Base-by-base conservation (phyloP, 2,888 invertebrate genomes). In the Tortrix viridana region DNA sequence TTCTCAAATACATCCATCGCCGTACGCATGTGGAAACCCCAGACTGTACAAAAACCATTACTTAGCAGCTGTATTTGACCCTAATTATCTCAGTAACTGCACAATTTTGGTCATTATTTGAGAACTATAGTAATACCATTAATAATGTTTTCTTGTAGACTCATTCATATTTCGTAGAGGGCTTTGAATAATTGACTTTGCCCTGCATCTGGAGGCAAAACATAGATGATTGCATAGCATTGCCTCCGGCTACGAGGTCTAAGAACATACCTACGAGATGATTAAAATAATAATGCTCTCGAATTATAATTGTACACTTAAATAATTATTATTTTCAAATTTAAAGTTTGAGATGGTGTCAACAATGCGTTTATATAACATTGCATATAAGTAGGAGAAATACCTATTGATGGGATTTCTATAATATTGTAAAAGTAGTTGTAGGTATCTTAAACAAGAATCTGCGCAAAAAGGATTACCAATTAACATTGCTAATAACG, bases 401-500 rank as follows among this genome's bases (percentile, higher is more conserved):
- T n/a, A n/a, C n/a, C n/a, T n/a, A n/a, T n/a, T n/a, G n/a, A n/a
- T n/a, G n/a, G n/a, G n/a, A n/a, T n/a, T n/a, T n/a, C n/a, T n/a
- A n/a, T n/a, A n/a, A n/a, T n/a, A n/a, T n/a, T n/a, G n/a, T 26
- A 26, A 2, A 26, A 26, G 26, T 26, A 9, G 26, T 26, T 2
- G 9, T 9, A 9, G 26, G 9, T 26, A 26, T 26, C 26, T 9
- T 9, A 9, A 26, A 16, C 7, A 5, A 18, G 44, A 19, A 56
- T 37, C 44, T 46, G 9, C 14, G 19, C 61, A 46, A 50, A 41
- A 19, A 19, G 26, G 20, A 53, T 60, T 41, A 60, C 61, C 65
- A 69, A 67, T 67, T 60, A 67, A 68, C 41, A 50, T 53, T 66
- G 55, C 53, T 59, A 76, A 81, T 80, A 80, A 74, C 70, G 81